Base-by-base conservation (phyloP, 2,797 vertebrate genomes). In the Fratercula arctica region DNA sequence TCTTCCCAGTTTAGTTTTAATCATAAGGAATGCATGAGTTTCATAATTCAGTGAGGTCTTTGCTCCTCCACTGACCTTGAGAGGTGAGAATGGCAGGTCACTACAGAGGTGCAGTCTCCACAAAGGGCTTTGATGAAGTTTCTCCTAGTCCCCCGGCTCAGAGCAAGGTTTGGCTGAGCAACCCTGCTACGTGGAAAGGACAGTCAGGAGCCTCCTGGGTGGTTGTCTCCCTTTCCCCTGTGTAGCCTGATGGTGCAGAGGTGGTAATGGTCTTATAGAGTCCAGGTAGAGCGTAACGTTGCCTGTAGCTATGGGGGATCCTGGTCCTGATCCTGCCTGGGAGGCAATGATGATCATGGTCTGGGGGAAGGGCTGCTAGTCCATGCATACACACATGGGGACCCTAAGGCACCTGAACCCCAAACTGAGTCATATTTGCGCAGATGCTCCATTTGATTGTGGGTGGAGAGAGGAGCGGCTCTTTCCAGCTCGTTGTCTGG, bases 71-170 rank as follows among this genome's bases (percentile, higher is more conserved):
- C 91, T 96, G 85, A 72, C 25, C 92, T 72, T 41, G n/a, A 24
- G 60, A 39, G 66, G 37, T 61, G n/a, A 64, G 85, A 84, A 25
- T 17, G 48, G 35, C 48, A 90, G 53, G 54, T 88, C 76, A 45
- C 59, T 64, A 46, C 46, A 31, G 76, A 79, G 70, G 57, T 80
- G 78, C 43, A 64, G 73, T 56, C 67, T 92, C 35, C 77, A 43
- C 29, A 19, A 31, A 37, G 60, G 61, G 87, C 56, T 88, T 93
- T 57, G 77, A 29, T 92, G 77, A 86, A 87, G 45, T 97, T 96
- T 76, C 86, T 93, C 59, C 57, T 89, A 68, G 60, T 91, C 46
- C 87, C 69, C 5, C 7, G 85, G 75, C 80, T 94, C 80, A n/a
- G 57, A 29, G 29, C 43, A 19, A n/a, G 37, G 37, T 89, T 84